phyloP scores from a whole-genome alignment of 2,797 vertebrate genomes.

The Merluccius polli region DNA sequence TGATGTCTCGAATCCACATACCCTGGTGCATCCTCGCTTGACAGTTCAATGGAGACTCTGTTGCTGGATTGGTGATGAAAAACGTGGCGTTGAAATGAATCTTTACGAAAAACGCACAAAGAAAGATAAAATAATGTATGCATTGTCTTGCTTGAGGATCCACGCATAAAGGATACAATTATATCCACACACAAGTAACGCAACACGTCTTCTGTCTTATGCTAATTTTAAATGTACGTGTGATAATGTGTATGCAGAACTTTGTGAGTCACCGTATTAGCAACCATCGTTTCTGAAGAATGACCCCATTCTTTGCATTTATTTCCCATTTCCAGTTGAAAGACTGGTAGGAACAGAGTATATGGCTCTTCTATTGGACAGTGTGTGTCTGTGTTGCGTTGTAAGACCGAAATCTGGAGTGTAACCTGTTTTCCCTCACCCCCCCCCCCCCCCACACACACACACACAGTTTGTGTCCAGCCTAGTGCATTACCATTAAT shows the following conservation, averaged over 20 bases:
- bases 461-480: not conserved
- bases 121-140: not conserved
- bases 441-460: not conserved
- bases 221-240: not conserved
- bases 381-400: not conserved
- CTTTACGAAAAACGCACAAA: not conserved
- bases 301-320: not conserved
- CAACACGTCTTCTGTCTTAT: not conserved
- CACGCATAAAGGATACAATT: not conserved
- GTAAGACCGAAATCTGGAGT: not conserved
- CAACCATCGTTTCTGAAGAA: not conserved
- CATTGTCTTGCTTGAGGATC: not conserved
- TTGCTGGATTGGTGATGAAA: not conserved
- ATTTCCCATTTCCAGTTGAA: conserved; percentile 29
- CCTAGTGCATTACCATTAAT: not conserved
- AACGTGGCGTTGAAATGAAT: not conserved
- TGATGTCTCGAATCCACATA: not conserved
- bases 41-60: not conserved
- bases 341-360: conserved; percentile 6
- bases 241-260: conserved; percentile 32
- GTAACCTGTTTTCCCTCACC: not conserved
- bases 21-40: not conserved
- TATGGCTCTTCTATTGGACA: not conserved
- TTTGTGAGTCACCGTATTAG: conserved; percentile 8
- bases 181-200: not conserved